Evolutionary conservation across 2,888 invertebrate species (phyloP).

Genomic region (Phaonia tiefii): DNA sequence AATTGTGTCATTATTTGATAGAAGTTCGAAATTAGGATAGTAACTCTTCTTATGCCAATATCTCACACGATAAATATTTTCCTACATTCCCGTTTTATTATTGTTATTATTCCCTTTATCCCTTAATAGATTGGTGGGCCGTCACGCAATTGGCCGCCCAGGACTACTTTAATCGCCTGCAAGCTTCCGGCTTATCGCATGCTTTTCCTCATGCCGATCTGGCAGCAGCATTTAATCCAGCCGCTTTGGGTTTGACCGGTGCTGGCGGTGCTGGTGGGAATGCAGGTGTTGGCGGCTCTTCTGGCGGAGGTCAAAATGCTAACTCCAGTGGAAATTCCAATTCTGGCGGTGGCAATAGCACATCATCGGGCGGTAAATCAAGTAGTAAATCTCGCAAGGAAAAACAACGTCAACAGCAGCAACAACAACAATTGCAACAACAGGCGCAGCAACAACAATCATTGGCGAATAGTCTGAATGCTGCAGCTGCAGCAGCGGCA

Average conservation of each 20-base stretch:
- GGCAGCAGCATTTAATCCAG: slow-evolving; percentile 82
- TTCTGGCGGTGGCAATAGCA: slow-evolving; percentile 74
- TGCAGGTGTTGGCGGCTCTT: slow-evolving; percentile 69
- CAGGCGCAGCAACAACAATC: slow-evolving; percentile 76
- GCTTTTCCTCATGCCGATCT: slow-evolving; percentile 87
- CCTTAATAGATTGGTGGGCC: slow-evolving; percentile 91
- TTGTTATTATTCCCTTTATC: slow-evolving; percentile 8
- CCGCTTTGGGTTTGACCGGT: slow-evolving; percentile 77
- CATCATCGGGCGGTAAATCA: slow-evolving; percentile 75
- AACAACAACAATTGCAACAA: slow-evolving; percentile 74
- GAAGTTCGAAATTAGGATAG: no score
- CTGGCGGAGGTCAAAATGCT: slow-evolving; percentile 68
- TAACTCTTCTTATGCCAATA: no score
- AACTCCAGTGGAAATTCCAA: slow-evolving; percentile 72
- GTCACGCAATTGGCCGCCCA: slow-evolving; percentile 95
- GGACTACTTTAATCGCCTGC: slow-evolving; percentile 91
- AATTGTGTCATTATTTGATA: no score
- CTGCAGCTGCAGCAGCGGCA: slow-evolving; percentile 77
- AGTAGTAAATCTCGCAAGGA: slow-evolving; percentile 79
- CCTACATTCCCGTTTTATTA: neutral
- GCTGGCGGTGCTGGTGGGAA: slow-evolving; percentile 77
- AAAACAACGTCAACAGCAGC: slow-evolving; percentile 77
- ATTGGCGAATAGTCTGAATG: slow-evolving; percentile 77
- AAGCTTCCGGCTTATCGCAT: slow-evolving; percentile 88
- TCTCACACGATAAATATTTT: neutral